Conservation (phyloP, 2,888 invertebrate genomes). For the Hylaea fasciaria region DNA sequence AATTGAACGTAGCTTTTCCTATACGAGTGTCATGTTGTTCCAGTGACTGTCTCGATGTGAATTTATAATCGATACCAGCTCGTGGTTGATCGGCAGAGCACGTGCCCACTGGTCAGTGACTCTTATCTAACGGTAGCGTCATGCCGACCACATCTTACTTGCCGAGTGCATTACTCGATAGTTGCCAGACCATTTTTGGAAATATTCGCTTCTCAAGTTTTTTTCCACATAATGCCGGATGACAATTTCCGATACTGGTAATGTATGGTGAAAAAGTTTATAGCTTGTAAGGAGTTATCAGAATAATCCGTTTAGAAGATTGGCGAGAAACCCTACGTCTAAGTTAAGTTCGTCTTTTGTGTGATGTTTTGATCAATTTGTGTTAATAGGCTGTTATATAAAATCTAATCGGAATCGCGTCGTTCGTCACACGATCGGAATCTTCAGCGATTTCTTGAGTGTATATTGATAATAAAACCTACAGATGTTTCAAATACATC, state of each 20-base stretch:
- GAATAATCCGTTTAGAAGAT: no score
- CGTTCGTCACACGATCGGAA: no score
- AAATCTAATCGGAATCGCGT: no score
- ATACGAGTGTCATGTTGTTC: constrained; percentile 1
- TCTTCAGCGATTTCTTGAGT: no score
- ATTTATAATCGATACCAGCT: constrained; percentile 41
- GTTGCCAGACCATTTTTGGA: constrained; percentile 46
- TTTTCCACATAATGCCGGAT: constrained; percentile 14
- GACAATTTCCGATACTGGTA: constrained; percentile 1
- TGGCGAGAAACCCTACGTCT: no score
- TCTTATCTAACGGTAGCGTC: constrained; percentile 66
- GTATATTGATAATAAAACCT: no score
- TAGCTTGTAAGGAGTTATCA: no score
- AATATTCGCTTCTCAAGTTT: constrained; percentile 32
- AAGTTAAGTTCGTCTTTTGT: no score
- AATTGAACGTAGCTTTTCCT: not conserved
- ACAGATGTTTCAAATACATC: no score
- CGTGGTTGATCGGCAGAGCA: constrained; percentile 44
- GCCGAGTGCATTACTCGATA: constrained; percentile 31
- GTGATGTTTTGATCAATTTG: no score
- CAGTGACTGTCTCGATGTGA: constrained; percentile 30
- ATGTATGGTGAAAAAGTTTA: not conserved
- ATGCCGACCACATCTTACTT: constrained; percentile 45
- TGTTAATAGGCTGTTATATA: no score
- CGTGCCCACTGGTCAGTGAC: constrained; percentile 70